Evolutionary conservation across 2,113 vertebrate species (phyloP).

Genomic region (Herpetotheres cachinnans): DNA sequence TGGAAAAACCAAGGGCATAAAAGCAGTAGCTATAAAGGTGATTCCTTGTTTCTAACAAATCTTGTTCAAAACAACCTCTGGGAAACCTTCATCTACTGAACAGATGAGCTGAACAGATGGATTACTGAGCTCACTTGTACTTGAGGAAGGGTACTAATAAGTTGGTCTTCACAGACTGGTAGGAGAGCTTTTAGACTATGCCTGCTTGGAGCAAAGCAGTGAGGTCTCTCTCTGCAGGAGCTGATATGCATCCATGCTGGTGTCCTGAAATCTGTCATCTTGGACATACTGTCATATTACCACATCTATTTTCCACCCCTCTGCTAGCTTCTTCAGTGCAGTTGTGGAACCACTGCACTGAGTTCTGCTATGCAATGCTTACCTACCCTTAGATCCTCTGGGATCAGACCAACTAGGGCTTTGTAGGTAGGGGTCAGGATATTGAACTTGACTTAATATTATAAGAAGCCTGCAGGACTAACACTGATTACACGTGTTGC

Average conservation of each 20-base stretch:
- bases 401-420: not conserved
- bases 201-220: not conserved
- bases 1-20: not conserved
- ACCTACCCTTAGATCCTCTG: not conserved
- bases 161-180: not conserved
- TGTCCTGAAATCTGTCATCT: not conserved
- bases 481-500: accelerated
- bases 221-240: not conserved
- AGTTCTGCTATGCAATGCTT: not conserved
- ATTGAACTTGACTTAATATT: not conserved
- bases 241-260: not conserved
- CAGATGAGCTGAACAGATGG: not conserved
- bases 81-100: not conserved
- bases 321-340: not conserved
- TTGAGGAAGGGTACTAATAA: not conserved
- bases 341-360: not conserved
- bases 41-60: not conserved
- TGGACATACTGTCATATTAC: not conserved
- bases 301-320: not conserved
- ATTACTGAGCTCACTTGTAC: not conserved
- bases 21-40: not conserved
- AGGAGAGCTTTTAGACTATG: not conserved
- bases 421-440: not conserved
- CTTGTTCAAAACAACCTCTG: not conserved
- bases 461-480: not conserved